Conservation (phyloP, 2,888 invertebrate genomes). For the Scaptomyza tumidula region DNA sequence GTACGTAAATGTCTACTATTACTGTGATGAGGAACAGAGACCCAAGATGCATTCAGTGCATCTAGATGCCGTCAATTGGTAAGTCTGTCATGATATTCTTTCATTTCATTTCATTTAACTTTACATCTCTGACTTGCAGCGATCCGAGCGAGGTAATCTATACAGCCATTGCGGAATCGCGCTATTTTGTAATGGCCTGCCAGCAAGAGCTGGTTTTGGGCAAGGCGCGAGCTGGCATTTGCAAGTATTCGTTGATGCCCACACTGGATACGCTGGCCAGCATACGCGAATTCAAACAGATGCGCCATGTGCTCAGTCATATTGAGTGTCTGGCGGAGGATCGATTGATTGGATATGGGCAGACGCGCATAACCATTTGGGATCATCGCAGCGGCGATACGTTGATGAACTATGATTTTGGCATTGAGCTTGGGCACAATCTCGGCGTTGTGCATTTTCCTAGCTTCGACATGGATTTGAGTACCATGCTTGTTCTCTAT, state of each 20-base stretch:
- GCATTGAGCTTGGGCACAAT: conserved; percentile 77
- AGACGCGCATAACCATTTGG: conserved; percentile 82
- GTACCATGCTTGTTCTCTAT: conserved; percentile 74
- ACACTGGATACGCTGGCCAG: conserved; percentile 83
- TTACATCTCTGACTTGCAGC: conserved; percentile 47
- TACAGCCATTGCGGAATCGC: conserved; percentile 81
- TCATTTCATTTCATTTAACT: not conserved
- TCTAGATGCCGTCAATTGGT: conserved; percentile 83
- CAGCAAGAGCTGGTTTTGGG: conserved; percentile 80
- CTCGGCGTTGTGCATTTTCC: conserved; percentile 81
- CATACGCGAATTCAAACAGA: conserved; percentile 83
- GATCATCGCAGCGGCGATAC: conserved; percentile 84
- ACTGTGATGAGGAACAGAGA: conserved; percentile 79
- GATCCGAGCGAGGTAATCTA: conserved; percentile 75
- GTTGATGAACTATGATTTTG: conserved; percentile 83
- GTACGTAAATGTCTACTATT: conserved; percentile 84
- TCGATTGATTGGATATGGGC: conserved; percentile 83
- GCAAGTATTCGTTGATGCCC: conserved; percentile 84
- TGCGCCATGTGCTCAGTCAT: conserved; percentile 80
- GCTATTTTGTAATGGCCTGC: conserved; percentile 84
- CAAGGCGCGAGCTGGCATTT: conserved; percentile 80
- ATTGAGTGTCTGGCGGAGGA: conserved; percentile 83
- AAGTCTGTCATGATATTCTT: conserved; percentile 12
- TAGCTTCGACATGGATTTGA: conserved; percentile 80
- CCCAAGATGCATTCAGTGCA: conserved; percentile 82